A percentile compares a stretch with the other conserved stretches of the same genome.
Evolutionary conservation across 2,888 invertebrate species (phyloP).

Genomic region (Noctua janthe): DNA sequence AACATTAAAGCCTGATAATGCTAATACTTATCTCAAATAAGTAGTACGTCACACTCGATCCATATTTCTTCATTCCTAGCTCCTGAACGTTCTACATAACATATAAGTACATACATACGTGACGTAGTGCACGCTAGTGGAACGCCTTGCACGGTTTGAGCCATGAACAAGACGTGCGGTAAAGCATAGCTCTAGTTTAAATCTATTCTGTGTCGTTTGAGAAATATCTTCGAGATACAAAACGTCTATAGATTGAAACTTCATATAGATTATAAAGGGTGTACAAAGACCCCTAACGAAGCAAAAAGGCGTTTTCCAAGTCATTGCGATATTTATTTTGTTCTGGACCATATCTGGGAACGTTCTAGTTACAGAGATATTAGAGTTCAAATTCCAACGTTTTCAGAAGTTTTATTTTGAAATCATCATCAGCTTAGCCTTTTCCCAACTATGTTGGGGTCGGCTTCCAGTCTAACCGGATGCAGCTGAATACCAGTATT

Average conservation of each 20-base stretch:
- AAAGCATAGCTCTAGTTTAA: conserved; percentile 22
- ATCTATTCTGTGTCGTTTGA: conserved; percentile 12
- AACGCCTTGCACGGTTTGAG: conserved; percentile 6
- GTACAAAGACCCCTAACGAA: too few species aligned
- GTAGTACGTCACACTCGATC: not conserved
- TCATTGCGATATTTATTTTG: too few species aligned
- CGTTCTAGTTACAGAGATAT: too few species aligned
- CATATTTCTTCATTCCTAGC: conserved; percentile 6
- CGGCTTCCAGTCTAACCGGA: too few species aligned
- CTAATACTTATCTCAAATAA: not conserved
- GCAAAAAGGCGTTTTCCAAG: too few species aligned
- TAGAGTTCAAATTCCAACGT: too few species aligned
- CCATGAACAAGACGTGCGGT: conserved; percentile 16
- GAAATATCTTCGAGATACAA: not conserved
- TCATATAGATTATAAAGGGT: not conserved
- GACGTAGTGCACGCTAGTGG: conserved; percentile 1
- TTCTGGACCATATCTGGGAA: too few species aligned
- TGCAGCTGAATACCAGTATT: too few species aligned
- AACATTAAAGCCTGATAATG: not conserved
- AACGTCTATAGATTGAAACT: not conserved
- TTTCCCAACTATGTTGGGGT: too few species aligned
- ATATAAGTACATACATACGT: not conserved
- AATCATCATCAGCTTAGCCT: too few species aligned
- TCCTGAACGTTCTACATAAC: conserved; percentile 13
- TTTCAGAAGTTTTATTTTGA: too few species aligned